Base-by-base conservation (phyloP, 2,888 invertebrate species). In the Biston betularia region DNA sequence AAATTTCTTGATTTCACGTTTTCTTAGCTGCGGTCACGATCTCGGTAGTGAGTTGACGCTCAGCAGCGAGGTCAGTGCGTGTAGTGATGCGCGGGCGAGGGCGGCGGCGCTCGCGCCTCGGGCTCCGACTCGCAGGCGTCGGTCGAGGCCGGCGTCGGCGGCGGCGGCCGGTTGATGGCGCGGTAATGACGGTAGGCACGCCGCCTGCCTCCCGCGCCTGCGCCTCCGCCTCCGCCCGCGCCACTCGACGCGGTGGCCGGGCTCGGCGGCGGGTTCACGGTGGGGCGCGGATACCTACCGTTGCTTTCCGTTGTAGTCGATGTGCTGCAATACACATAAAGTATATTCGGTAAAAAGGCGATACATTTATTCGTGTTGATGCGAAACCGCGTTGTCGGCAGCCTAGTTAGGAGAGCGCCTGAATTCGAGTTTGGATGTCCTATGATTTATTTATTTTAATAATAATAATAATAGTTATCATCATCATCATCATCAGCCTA, bases 111-210 rank as follows among this genome's bases (percentile, higher is more conserved):
- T 96, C 97, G 57, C 95, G 97, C 74, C 97, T 96, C 86, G 78
- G 94, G 83, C 85, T 98, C 98, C 34, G 97, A 97, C 87, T 98
- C 98, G 86, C 98, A 97, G 80, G 98, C 98, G 74, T 98, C 97
- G 77, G 98, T 98, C 44, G 98, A 98, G 74, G 98, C 98, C 83
- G 98, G 98, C 0, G 98, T 98, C 33, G 98, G 98, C 11, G 98
- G 98, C 35, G 98, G 98, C 8, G 98, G 98, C 0, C 98, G 97
- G 86, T 97, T 97, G 89, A 96, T 96, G 70, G 97, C 96, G 73
- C 96, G 88, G 86, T 97, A 97, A 87, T 97, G 96, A 35, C 97
- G 94, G 87, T 97, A 97, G 1, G 97, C 96, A 66, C 96, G 95
- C 62, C 97, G 96, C 14, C 96, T 92, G 94, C 7, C 96, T 12